phyloP scores from a whole-genome alignment of 2,113 vertebrate species.

The Grus americana region DNA sequence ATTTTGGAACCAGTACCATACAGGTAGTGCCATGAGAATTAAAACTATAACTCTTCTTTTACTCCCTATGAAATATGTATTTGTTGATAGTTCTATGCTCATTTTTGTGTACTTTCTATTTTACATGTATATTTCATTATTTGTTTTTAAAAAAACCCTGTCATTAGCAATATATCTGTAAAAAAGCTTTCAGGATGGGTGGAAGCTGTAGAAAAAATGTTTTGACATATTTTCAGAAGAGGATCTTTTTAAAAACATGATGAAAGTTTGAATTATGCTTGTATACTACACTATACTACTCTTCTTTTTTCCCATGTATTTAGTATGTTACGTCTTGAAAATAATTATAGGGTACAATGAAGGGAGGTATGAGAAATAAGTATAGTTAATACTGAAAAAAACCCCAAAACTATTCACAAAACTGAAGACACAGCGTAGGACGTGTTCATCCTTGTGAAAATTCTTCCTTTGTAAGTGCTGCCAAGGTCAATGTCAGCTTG shows the following conservation, averaged over 20 bases:
- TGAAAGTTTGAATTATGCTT: neutral
- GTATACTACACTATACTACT: neutral
- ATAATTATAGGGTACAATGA: slow-evolving; percentile 2
- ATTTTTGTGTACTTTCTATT: neutral
- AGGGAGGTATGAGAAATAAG: neutral
- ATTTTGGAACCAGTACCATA: neutral
- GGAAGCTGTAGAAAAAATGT: neutral
- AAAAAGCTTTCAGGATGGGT: neutral
- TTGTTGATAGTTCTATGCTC: neutral
- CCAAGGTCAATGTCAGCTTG: slow-evolving; percentile 46
- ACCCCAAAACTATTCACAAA: neutral
- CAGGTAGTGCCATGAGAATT: neutral
- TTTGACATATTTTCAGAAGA: neutral
- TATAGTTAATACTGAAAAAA: neutral
- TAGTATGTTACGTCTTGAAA: neutral
- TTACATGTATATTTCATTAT: neutral
- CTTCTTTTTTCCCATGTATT: neutral
- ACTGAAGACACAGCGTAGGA: neutral
- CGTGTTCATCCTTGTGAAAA: slow-evolving; percentile 47
- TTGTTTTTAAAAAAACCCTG: neutral
- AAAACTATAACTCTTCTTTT: neutral
- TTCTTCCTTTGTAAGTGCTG: slow-evolving; percentile 45
- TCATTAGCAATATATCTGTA: neutral
- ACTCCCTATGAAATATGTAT: neutral
- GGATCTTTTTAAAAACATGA: neutral